phyloP scores from a whole-genome alignment of 2,797 vertebrate species.

The Rhinophrynus dorsalis region DNA sequence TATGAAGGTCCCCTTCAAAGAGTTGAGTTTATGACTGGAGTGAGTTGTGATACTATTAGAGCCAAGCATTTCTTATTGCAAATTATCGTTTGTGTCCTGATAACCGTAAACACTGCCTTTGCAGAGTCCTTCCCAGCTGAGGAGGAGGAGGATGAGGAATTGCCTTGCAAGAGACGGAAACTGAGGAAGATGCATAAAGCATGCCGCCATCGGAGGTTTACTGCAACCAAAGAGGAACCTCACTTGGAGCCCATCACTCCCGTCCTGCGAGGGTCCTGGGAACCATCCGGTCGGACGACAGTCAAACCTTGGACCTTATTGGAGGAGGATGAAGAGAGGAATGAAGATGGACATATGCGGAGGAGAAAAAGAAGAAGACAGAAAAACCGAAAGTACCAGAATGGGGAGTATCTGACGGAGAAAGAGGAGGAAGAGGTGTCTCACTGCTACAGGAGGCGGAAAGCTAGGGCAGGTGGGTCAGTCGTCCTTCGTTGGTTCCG shows the following conservation, averaged over 20 bases:
- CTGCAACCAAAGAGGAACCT: conserved; percentile 79
- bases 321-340: conserved; percentile 63
- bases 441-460: conserved; percentile 62
- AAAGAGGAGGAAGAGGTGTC: conserved; percentile 76
- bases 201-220: conserved; percentile 61
- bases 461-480: conserved; percentile 71
- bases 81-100: conserved; percentile 35
- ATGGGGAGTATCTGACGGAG: conserved; percentile 89
- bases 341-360: conserved; percentile 66
- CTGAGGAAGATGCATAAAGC: conserved; percentile 78
- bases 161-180: conserved; percentile 72
- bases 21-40: no score
- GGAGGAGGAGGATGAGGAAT: conserved; percentile 72
- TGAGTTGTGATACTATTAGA: no score
- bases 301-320: conserved; percentile 67
- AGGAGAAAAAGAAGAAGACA: conserved; percentile 87
- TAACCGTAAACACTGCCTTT: conserved; percentile 57
- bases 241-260: conserved; percentile 65
- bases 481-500: no score
- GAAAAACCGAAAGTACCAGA: conserved; percentile 92
- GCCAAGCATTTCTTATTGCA: no score
- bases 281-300: conserved; percentile 67
- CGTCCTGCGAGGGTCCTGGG: conserved; percentile 64
- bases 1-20: no score
- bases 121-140: conserved; percentile 30